Percentiles rank a stretch among this genome's conserved stretches.
These are phyloP conservation scores for Holcopasites calliopsidis DNA, from an alignment of 1,140 invertebrate genomes.

Conservation along the genomic window DNA sequence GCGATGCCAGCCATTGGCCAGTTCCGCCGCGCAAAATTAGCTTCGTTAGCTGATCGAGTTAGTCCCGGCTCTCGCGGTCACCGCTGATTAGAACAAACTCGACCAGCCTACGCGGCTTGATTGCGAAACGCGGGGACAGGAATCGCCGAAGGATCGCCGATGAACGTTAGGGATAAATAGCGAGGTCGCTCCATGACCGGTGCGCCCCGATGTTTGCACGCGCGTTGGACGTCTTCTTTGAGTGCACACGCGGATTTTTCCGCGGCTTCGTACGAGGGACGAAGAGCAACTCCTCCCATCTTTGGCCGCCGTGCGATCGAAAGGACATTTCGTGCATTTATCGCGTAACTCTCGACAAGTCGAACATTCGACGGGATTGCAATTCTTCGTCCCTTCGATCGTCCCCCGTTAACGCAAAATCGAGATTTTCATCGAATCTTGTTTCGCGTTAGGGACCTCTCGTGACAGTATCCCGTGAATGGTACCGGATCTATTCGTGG, in stretches of 20 bases:
- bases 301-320: too few species aligned
- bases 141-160: slow-evolving; percentile 7
- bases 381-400: not conserved
- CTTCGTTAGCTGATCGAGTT: slow-evolving; percentile 79
- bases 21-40: slow-evolving; percentile 63
- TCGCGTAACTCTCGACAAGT: too few species aligned
- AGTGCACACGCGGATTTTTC: not conserved
- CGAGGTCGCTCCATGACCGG: not conserved
- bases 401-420: too few species aligned
- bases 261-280: too few species aligned
- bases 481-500: slow-evolving; percentile 6
- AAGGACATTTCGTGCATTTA: too few species aligned
- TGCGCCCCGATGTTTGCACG: not conserved
- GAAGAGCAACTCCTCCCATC: too few species aligned
- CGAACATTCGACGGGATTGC: too few species aligned
- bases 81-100: slow-evolving; percentile 80
- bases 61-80: slow-evolving; percentile 70
- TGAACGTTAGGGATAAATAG: not conserved
- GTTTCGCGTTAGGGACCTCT: not conserved
- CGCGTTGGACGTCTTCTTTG: slow-evolving; percentile 8
- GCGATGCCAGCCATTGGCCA: slow-evolving; percentile 62
- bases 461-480: slow-evolving; percentile 13
- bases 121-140: slow-evolving; percentile 69
- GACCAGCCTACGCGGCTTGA: slow-evolving; percentile 76
- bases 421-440: slow-evolving; percentile 8